phyloP scores from a whole-genome alignment of 2,113 vertebrate species.

The Paradisaea rubra region DNA sequence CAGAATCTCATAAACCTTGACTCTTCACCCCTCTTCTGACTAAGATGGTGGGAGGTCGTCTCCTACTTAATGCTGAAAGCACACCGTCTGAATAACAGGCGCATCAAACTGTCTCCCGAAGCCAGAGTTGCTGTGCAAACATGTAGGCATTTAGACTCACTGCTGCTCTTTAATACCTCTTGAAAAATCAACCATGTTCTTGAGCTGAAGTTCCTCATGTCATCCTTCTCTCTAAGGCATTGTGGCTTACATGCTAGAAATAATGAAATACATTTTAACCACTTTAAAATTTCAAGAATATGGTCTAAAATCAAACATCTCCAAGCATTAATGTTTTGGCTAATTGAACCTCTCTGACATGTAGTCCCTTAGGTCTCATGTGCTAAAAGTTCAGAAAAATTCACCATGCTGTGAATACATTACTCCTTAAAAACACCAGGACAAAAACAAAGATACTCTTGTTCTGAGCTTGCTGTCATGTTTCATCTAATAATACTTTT shows the following conservation, averaged over 20 bases:
- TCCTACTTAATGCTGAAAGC: background rate
- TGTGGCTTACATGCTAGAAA: background rate
- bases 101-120: background rate
- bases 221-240: background rate
- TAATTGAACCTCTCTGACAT: constrained; percentile 36
- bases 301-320: background rate
- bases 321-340: constrained; percentile 5
- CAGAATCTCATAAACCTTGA: background rate
- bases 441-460: background rate
- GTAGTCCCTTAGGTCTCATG: background rate
- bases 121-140: background rate
- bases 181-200: background rate
- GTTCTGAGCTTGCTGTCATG: background rate
- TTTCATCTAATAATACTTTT: background rate
- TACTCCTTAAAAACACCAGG: background rate
- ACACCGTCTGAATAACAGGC: background rate
- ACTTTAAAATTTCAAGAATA: constrained; percentile 13
- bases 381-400: background rate
- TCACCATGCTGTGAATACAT: background rate
- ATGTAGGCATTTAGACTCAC: background rate
- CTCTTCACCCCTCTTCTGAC: background rate
- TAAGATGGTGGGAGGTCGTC: background rate
- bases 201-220: background rate
- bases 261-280: background rate
- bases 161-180: background rate